A percentile compares a stretch with the other conserved stretches of the same genome.
Evolutionary conservation across 2,888 invertebrate genomes (phyloP).

Genomic region (Yponomeuta plumbellus): DNA sequence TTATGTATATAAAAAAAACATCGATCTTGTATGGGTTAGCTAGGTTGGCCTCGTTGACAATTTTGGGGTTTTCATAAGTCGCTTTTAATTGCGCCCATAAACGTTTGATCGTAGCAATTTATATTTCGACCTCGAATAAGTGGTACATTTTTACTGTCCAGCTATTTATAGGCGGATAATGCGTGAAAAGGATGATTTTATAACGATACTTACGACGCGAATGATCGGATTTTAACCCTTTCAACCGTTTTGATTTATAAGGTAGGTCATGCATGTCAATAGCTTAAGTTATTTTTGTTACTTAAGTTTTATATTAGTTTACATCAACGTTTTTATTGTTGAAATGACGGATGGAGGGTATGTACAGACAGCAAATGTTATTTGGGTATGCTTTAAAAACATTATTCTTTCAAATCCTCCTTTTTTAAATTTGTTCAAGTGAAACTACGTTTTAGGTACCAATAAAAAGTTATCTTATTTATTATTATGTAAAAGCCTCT

Average conservation of each 20-base stretch:
- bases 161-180: conserved; percentile 59
- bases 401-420: too few species aligned
- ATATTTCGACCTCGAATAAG: neutral
- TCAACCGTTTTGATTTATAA: conserved; percentile 65
- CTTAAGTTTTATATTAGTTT: neutral
- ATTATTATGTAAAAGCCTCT: too few species aligned
- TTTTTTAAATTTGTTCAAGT: too few species aligned
- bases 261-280: neutral
- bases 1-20: too few species aligned
- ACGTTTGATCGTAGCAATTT: neutral
- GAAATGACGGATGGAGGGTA: neutral
- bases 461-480: too few species aligned
- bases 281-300: neutral
- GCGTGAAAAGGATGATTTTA: conserved; percentile 64
- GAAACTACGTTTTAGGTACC: too few species aligned
- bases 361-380: neutral
- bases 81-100: neutral
- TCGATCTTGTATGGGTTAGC: too few species aligned
- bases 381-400: too few species aligned
- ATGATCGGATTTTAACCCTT: conserved; percentile 52
- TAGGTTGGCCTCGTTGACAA: neutral
- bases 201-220: conserved; percentile 47
- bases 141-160: neutral
- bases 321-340: neutral
- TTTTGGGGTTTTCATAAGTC: conserved; percentile 15